Conservation (phyloP, 2,113 vertebrate species). For the Atrichornis clamosus region DNA sequence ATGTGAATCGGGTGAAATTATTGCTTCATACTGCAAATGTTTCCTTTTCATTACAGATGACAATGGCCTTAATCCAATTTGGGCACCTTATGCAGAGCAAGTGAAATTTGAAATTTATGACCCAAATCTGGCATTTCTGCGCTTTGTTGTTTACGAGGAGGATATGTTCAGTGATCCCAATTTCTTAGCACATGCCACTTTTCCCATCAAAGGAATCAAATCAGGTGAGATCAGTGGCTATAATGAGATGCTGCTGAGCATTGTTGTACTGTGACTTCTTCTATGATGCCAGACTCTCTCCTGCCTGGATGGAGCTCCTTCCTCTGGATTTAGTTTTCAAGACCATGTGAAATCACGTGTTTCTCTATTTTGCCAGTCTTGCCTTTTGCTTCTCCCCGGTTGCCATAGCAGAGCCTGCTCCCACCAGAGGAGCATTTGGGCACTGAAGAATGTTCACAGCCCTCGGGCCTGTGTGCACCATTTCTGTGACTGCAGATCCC, state of each 20-base stretch:
- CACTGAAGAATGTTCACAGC: neutral
- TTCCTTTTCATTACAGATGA: conserved; percentile 79
- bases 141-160: conserved; percentile 95
- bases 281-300: neutral
- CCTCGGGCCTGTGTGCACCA: neutral
- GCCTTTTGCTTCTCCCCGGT: neutral
- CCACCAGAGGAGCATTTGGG: neutral
- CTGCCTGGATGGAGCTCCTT: neutral
- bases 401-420: neutral
- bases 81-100: conserved; percentile 81
- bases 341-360: neutral
- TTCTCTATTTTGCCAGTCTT: neutral
- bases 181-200: conserved; percentile 94
- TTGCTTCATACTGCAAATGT: neutral
- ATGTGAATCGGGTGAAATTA: neutral
- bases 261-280: neutral
- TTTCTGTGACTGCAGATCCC: neutral
- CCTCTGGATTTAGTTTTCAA: neutral
- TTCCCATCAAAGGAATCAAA: conserved; percentile 90
- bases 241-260: neutral
- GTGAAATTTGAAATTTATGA: conserved; percentile 86
- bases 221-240: conserved; percentile 76
- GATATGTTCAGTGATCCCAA: conserved; percentile 99
- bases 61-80: conserved; percentile 92
- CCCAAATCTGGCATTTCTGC: conserved; percentile 87